These are phyloP conservation scores for Drosophila trichaetosa DNA, from an alignment of 2,888 invertebrate species.

Conservation along the genomic window DNA sequence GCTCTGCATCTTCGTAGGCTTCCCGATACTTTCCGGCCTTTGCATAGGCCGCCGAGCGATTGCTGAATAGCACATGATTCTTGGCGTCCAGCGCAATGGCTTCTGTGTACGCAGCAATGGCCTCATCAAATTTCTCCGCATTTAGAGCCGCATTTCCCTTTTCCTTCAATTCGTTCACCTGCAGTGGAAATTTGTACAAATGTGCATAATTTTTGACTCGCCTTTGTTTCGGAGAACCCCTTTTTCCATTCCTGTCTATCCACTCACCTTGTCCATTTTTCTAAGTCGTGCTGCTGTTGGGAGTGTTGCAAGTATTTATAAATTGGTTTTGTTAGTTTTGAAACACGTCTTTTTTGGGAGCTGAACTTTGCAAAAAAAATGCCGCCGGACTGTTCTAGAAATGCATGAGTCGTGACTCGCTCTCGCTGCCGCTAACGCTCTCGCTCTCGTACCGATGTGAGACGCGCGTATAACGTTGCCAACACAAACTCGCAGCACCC, in stretches of 20 bases:
- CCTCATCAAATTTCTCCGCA: constrained; percentile 91
- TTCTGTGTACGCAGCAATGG: constrained; percentile 91
- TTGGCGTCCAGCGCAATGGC: constrained; percentile 91
- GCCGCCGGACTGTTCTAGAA: constrained; percentile 75
- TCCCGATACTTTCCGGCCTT: constrained; percentile 90
- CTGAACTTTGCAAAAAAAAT: constrained; percentile 58
- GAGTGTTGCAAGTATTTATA: constrained; percentile 14
- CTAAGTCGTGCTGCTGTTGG: not conserved
- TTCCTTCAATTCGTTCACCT: constrained; percentile 94
- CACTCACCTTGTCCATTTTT: constrained; percentile 47
- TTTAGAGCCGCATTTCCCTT: constrained; percentile 94
- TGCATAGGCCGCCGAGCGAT: constrained; percentile 95
- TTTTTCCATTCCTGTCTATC: not conserved
- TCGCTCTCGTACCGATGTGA: constrained; percentile 30
- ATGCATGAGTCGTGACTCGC: constrained; percentile 53
- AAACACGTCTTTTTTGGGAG: constrained; percentile 27
- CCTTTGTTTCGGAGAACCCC: not conserved
- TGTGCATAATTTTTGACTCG: constrained; percentile 1
- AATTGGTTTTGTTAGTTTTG: constrained; percentile 19
- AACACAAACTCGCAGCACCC: constrained; percentile 20
- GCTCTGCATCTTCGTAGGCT: constrained; percentile 94
- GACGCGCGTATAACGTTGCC: constrained; percentile 34
- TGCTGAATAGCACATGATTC: constrained; percentile 96
- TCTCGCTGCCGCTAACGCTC: constrained; percentile 14
- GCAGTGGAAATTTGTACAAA: constrained; percentile 30